Evolutionary conservation across 1,140 invertebrate genomes (phyloP), one percentile per base, ranked within the genome.

Genomic region (Ptiloglossa arizonensis): DNA sequence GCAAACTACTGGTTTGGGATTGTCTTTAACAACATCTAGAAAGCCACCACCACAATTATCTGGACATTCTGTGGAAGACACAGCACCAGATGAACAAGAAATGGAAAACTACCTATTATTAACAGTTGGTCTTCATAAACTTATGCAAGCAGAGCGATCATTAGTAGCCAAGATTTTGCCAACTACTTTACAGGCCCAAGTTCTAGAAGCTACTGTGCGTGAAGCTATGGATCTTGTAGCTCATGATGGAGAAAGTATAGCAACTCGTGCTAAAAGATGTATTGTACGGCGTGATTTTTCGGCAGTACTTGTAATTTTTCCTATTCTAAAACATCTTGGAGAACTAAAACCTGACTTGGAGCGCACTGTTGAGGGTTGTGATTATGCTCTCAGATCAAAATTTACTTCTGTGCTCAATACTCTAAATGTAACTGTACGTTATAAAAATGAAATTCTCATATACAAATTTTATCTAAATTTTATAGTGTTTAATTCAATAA

Each of bases 31-130:
- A 9, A 81, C 88, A 1, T 91, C 91, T 3, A 88, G 93, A 13
- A 92, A 93, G 81, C 89, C 92, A 3, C 41, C 83, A 0, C 86
- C 89, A 6, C 87, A 90, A 44, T 81, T 87, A 6, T 89, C 87
- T 13, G 80, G 79, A 44, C 86, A 88, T 50, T 82, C 81, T 3
- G 84, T 87, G 15, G 92, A 92, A 35, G 91, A 92, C 48, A 88
- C 91, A 35, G 91, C 92, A n/a, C 91, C 91, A 44, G 96, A 96
- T 67, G 97, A 97, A 90, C 95, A 96, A 88, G 97, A 98, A 90
- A 96, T 97, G 93, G 97, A 98, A 86, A 95, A 97, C 87, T 98
- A 97, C 91, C 92, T 98, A 69, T 94, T 96, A n/a, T 94, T 96
- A 82, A 95, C 98, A 0, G 96, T 97, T 44, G 97, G 96, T 9